These are phyloP conservation scores for Drosophila meridiana DNA, from an alignment of 2,888 invertebrate species.

Conservation along the genomic window DNA sequence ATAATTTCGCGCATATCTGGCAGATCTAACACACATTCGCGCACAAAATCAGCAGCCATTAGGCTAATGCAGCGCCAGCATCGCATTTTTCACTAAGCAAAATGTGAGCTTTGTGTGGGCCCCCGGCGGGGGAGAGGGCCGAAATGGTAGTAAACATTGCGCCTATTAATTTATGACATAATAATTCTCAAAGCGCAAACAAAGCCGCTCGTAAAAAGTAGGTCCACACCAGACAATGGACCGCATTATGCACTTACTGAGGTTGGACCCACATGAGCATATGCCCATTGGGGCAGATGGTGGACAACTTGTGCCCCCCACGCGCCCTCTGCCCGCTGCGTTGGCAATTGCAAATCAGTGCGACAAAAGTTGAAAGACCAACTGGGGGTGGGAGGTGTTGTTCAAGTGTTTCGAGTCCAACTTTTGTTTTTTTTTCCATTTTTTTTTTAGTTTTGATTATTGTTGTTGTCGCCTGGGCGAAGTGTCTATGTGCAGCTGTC, in stretches of 20 bases:
- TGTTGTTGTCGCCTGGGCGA: conserved; percentile 34
- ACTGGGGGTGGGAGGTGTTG: conserved; percentile 51
- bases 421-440: conserved; percentile 4
- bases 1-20: conserved; percentile 40
- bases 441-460: conserved; percentile 5
- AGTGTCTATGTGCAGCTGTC: conserved; percentile 77
- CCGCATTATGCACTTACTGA: conserved; percentile 64
- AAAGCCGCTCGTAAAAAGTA: conserved; percentile 74
- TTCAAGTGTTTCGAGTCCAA: conserved; percentile 37
- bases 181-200: conserved; percentile 79
- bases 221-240: conserved; percentile 67
- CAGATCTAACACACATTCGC: conserved; percentile 58
- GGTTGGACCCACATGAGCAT: conserved; percentile 50
- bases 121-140: conserved; percentile 8
- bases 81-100: conserved; percentile 67
- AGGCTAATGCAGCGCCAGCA: conserved; percentile 67
- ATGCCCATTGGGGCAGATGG: conserved; percentile 35
- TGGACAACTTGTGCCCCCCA: conserved; percentile 13
- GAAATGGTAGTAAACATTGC: conserved; percentile 65
- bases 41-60: conserved; percentile 52
- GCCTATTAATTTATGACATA: conserved; percentile 80
- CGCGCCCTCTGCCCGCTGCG: neutral
- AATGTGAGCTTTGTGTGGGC: conserved; percentile 56
- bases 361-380: conserved; percentile 66
- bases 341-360: conserved; percentile 68